phyloP scores from a whole-genome alignment of 2,888 invertebrate species.

The Diarsia dahlii region DNA sequence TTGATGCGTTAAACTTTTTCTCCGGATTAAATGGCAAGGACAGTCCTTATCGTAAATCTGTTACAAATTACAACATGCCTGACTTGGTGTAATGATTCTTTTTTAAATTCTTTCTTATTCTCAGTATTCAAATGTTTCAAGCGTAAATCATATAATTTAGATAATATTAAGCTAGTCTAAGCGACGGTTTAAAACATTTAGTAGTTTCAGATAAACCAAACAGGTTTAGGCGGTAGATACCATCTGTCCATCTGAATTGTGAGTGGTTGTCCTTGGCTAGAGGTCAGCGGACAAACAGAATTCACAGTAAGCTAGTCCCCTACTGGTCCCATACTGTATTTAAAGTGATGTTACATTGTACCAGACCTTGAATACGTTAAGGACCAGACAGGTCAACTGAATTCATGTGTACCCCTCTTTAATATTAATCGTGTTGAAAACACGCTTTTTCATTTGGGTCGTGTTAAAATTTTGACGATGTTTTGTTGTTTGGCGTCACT shows the following conservation, averaged over 20 bases:
- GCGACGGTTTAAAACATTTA: slow-evolving; percentile 29
- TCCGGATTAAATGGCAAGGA: slow-evolving; percentile 14
- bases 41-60: not conserved
- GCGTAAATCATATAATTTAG: not conserved
- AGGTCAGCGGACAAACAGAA: slow-evolving; percentile 69
- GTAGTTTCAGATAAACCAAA: slow-evolving; percentile 57
- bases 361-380: slow-evolving; percentile 74
- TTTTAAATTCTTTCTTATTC: not conserved
- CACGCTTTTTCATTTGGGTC: slow-evolving; percentile 52
- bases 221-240: slow-evolving; percentile 51
- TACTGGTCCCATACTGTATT: slow-evolving; percentile 59
- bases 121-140: not conserved
- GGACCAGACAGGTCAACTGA: slow-evolving; percentile 76
- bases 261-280: slow-evolving; percentile 68
- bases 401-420: slow-evolving; percentile 76
- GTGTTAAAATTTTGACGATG: slow-evolving; percentile 53
- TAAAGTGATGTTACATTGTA: slow-evolving; percentile 62
- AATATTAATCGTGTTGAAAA: slow-evolving; percentile 75
- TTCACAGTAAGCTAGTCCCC: slow-evolving; percentile 59
- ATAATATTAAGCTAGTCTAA: slow-evolving; percentile 3
- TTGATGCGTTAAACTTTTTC: slow-evolving; percentile 26
- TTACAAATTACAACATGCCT: not conserved
- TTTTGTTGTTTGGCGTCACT: slow-evolving; percentile 49
- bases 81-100: not conserved
- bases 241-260: slow-evolving; percentile 61